Evolutionary conservation across 2,797 vertebrate species (phyloP).

Genomic region (Sebastes hubbsi): DNA sequence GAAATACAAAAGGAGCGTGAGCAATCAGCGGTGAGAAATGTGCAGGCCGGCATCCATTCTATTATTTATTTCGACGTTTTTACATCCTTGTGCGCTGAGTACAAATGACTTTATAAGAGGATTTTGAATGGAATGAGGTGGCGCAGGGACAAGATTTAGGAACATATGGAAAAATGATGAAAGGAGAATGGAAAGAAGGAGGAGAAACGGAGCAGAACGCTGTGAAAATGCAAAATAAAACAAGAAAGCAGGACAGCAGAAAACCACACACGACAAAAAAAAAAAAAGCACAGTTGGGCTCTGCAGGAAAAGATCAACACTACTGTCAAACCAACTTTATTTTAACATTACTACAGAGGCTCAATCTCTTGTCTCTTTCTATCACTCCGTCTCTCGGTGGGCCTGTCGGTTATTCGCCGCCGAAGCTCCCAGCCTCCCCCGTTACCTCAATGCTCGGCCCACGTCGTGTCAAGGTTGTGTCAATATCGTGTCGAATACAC

Average conservation of each 20-base stretch:
- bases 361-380: slow-evolving; percentile 48
- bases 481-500: slow-evolving; percentile 59
- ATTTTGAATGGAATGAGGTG: slow-evolving; percentile 52
- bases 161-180: slow-evolving; percentile 38
- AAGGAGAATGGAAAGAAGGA: slow-evolving; percentile 10
- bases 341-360: slow-evolving; percentile 62
- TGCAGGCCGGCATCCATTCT: slow-evolving; percentile 9
- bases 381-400: slow-evolving; percentile 33
- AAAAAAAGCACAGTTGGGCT: not conserved
- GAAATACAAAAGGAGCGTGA: slow-evolving; percentile 31
- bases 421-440: slow-evolving; percentile 35
- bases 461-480: slow-evolving; percentile 67
- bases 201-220: not conserved
- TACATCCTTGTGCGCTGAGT: slow-evolving; percentile 20
- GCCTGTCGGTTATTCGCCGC: slow-evolving; percentile 51
- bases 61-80: slow-evolving; percentile 40
- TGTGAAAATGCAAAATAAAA: slow-evolving; percentile 16
- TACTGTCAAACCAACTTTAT: slow-evolving; percentile 61
- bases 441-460: slow-evolving; percentile 55
- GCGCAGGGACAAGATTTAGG: slow-evolving; percentile 21
- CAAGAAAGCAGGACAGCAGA: not conserved
- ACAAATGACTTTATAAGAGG: slow-evolving; percentile 56
- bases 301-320: slow-evolving; percentile 42
- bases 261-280: not conserved
- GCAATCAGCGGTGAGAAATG: slow-evolving; percentile 30